Conservation (phyloP, 2,113 vertebrate species). For the Pogona vitticeps region DNA sequence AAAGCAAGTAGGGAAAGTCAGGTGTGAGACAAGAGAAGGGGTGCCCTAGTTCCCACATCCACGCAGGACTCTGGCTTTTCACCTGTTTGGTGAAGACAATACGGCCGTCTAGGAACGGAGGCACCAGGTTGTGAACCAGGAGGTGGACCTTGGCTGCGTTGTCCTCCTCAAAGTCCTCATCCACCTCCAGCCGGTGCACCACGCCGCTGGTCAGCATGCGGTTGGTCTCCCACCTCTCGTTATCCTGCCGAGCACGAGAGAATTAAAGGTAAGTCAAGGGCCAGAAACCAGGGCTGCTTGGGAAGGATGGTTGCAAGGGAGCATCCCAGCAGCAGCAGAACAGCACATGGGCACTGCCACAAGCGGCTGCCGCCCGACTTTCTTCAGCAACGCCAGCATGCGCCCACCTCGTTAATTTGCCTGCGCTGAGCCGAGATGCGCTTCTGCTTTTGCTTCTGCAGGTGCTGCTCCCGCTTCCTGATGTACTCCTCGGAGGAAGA, state of each 20-base stretch:
- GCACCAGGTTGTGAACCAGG: constrained; percentile 95
- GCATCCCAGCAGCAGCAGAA: background rate
- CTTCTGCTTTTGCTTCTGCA: constrained; percentile 96
- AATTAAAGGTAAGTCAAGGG: background rate
- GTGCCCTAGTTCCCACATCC: too few species aligned
- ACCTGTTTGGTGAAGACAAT: constrained; percentile 99
- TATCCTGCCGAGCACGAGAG: constrained; percentile 80
- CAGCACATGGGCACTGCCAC: background rate
- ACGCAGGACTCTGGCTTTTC: background rate
- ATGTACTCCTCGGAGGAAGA: constrained; percentile 93
- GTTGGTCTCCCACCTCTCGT: constrained; percentile 98
- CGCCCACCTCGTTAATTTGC: constrained; percentile 94
- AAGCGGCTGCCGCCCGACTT: background rate
- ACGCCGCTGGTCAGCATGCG: constrained; percentile 99
- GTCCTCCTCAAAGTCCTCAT: constrained; percentile 98
- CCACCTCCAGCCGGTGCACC: constrained; percentile 95
- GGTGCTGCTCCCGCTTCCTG: constrained; percentile 93
- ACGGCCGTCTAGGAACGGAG: constrained; percentile 94
- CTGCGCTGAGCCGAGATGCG: constrained; percentile 95
- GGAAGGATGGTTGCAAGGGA: background rate
- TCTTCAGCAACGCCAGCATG: fast-evolving
- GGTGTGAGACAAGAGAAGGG: background rate
- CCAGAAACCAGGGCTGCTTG: background rate
- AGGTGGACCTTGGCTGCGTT: constrained; percentile 96
- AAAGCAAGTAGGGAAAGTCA: constrained; percentile 3